Evolutionary conservation across 1,140 invertebrate genomes (phyloP), one percentile per base, ranked within the genome.

Genomic region (Meteorus sp.): DNA sequence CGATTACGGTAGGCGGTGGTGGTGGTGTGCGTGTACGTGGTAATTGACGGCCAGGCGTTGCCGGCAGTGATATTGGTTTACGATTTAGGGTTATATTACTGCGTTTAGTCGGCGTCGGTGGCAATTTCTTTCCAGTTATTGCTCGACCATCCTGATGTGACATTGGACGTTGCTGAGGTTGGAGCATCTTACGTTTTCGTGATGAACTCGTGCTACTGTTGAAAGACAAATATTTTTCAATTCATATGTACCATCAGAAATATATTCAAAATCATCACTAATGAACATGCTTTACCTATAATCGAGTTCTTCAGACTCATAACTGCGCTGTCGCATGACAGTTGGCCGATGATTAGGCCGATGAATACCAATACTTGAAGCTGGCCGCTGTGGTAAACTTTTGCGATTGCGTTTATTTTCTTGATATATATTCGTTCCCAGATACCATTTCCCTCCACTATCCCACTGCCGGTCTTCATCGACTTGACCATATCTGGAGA

Each of bases 401-500:
- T 79, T 79, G 62, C 70, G 69, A 60, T 76, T 78, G 56, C 71
- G 60, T 60, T 77, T 76, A 60, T 77, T 80, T 67, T 78, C 73
- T 41, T 76, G 69, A 61, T 72, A 70, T 25, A 68, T 78, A 47
- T 61, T 77, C 54, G 69, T 67, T 35, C 61, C 67, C 15, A 65
- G 44, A 31, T 73, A 69, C 66, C 65, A 75, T 35, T 72, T 81
- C 70, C 85, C 86, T 74, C 85, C 86, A 25, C 86, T 86, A 63
- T 89, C 85, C 86, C 87, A 89, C 67, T 87, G 85, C 33, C 84
- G 78, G 62, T 88, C 84, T 60, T 88, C 84, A 45, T 88, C 85
- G 61, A 87, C 85, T 51, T 82, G 83, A 6, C 83, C 83, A 70
- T 86, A 86, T 37, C 84, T 84, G 44, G 0, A 58, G 39, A 51